Percentiles rank a stretch among this genome's conserved stretches.
phyloP scores from a whole-genome alignment of 2,888 invertebrate species.

The Hemistola chrysoprasaria region DNA sequence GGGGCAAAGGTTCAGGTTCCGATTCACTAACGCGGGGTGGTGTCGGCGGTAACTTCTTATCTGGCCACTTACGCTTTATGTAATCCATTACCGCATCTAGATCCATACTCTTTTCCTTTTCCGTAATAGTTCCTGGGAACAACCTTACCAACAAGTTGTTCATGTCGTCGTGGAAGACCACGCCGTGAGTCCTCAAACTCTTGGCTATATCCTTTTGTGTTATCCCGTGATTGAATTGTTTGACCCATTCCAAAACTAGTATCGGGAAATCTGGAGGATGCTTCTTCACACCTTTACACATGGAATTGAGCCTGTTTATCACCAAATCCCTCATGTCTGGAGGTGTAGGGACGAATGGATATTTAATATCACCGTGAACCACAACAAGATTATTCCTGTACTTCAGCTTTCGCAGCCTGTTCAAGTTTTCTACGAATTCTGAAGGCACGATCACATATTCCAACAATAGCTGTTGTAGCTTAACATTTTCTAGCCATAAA shows the following conservation, averaged over 20 bases:
- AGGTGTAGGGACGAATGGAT: constrained; percentile 27
- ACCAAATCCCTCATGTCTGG: constrained; percentile 48
- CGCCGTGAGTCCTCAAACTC: constrained; percentile 30
- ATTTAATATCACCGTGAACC: constrained; percentile 43
- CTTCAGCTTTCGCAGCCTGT: constrained; percentile 32
- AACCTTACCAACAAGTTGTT: constrained; percentile 39
- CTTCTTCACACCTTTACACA: constrained; percentile 44
- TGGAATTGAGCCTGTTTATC: constrained; percentile 46
- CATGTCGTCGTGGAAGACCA: constrained; percentile 42
- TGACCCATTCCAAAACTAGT: constrained; percentile 40
- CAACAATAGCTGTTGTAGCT: constrained; percentile 46
- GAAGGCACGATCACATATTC: constrained; percentile 48
- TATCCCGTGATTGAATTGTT: constrained; percentile 37
- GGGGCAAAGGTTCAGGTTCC: not conserved
- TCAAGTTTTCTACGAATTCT: constrained; percentile 38
- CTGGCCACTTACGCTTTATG: constrained; percentile 57
- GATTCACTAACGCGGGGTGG: constrained; percentile 34
- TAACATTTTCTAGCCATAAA: constrained; percentile 36
- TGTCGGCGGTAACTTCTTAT: constrained; percentile 49
- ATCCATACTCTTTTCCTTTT: constrained; percentile 45
- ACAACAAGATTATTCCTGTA: constrained; percentile 39
- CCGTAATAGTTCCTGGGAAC: constrained; percentile 42
- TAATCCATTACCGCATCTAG: constrained; percentile 45
- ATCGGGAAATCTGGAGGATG: constrained; percentile 46
- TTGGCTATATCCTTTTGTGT: constrained; percentile 34